phyloP scores from a whole-genome alignment of 2,113 vertebrate species.

The Glaucomys volans region DNA sequence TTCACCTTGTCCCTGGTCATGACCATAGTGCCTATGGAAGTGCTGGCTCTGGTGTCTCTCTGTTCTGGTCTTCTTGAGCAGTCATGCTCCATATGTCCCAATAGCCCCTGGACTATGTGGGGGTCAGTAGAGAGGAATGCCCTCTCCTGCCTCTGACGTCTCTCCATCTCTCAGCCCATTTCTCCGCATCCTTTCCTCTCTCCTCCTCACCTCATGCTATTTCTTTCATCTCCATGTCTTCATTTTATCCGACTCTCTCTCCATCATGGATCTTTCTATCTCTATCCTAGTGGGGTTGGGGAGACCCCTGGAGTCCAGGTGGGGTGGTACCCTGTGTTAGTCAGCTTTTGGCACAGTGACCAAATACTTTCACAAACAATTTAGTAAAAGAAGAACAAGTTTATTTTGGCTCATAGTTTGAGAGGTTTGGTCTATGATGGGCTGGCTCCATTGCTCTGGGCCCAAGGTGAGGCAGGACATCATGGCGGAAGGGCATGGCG shows the following conservation, averaged over 20 bases:
- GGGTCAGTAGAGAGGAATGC: background rate
- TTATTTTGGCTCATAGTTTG: too few relatives aligned
- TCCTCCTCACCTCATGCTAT: background rate
- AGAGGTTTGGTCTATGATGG: too few relatives aligned
- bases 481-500: too few relatives aligned
- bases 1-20: accelerated
- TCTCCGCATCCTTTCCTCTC: background rate
- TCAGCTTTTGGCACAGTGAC: too few relatives aligned
- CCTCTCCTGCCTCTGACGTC: background rate
- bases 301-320: background rate
- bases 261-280: background rate
- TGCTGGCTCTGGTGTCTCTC: accelerated
- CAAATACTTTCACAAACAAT: too few relatives aligned
- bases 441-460: too few relatives aligned
- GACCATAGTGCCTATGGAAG: background rate
- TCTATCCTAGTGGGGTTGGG: background rate
- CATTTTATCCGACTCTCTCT: background rate
- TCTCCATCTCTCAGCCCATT: background rate
- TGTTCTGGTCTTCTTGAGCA: background rate
- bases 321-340: background rate
- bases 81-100: background rate
- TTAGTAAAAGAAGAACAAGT: too few relatives aligned
- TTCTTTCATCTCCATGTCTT: background rate
- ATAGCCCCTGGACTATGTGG: background rate
- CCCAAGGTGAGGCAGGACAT: too few relatives aligned